Evolutionary conservation across 2,888 invertebrate species (phyloP).

Genomic region (Platynereis dumerilii): DNA sequence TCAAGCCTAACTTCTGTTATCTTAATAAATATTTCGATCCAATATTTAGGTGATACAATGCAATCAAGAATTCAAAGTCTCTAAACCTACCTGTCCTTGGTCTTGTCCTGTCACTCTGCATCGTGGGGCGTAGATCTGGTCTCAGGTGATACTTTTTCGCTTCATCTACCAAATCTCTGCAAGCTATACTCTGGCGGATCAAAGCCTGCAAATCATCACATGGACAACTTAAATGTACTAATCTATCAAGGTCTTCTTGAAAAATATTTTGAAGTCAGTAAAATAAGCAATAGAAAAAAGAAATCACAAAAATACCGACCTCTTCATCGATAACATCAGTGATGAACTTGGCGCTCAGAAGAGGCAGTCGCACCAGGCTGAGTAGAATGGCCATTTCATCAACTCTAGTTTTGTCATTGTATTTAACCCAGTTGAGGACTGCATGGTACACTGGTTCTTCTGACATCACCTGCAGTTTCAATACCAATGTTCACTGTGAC

Average conservation of each 20-base stretch:
- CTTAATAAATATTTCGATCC: too few species aligned
- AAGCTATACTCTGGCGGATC: conserved; percentile 51
- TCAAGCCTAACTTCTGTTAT: too few species aligned
- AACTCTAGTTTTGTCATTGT: conserved; percentile 41
- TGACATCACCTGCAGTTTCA: conserved; percentile 57
- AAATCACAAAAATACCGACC: conserved; percentile 39
- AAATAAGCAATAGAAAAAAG: background rate
- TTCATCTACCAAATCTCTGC: conserved; percentile 60
- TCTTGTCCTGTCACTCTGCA: conserved; percentile 51
- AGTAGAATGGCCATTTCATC: conserved; percentile 49
- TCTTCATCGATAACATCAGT: conserved; percentile 60
- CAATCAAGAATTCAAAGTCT: too few species aligned
- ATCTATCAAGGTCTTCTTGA: too few species aligned
- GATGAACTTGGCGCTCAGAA: conserved; percentile 55
- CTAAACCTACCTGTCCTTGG: conserved; percentile 47
- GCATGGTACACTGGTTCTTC: conserved; percentile 61
- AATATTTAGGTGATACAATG: too few species aligned
- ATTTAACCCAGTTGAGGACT: conserved; percentile 57
- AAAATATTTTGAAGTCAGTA: conserved; percentile 1
- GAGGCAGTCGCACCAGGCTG: conserved; percentile 53
- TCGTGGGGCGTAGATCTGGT: conserved; percentile 56
- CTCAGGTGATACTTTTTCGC: conserved; percentile 60
- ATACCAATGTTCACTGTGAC: conserved; percentile 52
- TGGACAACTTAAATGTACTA: too few species aligned
- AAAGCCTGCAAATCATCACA: conserved; percentile 42